Evolutionary conservation across 2,797 vertebrate genomes (phyloP).

Genomic region (Hapalemur alaotrensis): DNA sequence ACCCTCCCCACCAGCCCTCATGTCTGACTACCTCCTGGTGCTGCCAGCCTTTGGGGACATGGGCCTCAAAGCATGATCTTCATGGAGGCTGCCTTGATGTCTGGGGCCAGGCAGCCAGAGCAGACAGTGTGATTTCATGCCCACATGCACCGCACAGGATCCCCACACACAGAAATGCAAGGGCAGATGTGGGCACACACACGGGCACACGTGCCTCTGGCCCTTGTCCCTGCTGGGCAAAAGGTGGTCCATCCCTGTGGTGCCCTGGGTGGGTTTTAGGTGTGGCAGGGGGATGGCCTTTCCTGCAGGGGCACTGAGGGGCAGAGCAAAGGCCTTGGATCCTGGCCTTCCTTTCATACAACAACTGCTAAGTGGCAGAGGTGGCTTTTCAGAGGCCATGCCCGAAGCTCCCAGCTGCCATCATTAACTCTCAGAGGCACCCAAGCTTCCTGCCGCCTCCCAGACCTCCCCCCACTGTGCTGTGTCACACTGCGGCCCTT

Average conservation of each 20-base stretch:
- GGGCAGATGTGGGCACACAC: no score
- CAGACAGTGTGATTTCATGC: neutral
- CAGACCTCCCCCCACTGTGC: fast-evolving
- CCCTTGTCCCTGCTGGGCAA: neutral
- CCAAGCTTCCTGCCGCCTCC: neutral
- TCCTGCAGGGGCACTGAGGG: neutral
- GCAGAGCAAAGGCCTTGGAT: neutral
- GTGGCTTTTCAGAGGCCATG: neutral
- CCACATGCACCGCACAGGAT: neutral
- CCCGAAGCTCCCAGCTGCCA: neutral
- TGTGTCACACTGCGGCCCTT: neutral
- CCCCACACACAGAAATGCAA: fast-evolving
- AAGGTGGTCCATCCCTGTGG: neutral
- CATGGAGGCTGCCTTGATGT: fast-evolving
- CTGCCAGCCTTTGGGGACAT: neutral
- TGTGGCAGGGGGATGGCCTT: neutral
- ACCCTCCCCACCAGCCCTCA: neutral
- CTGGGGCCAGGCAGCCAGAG: neutral
- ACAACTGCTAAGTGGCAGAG: neutral
- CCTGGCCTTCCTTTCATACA: neutral
- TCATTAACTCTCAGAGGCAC: neutral
- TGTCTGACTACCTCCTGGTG: neutral
- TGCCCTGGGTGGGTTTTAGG: neutral
- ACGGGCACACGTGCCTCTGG: fast-evolving
- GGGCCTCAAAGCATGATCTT: neutral